Percentiles rank a stretch among this genome's conserved stretches.
Conservation (phyloP, 2,113 vertebrate species). For the Carollia perspicillata region DNA sequence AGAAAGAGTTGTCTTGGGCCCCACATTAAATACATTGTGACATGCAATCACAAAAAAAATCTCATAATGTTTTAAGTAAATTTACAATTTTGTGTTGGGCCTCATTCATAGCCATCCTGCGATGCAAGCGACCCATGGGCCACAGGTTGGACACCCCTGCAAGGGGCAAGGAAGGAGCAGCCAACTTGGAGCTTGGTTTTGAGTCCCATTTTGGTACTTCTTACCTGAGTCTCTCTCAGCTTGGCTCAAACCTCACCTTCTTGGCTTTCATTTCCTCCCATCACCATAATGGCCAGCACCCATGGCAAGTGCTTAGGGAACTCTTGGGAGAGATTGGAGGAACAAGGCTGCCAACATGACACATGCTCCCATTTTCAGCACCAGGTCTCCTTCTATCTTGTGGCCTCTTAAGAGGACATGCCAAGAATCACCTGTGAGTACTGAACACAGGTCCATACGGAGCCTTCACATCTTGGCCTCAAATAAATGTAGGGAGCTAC, state of each 20-base stretch:
- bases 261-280: background rate
- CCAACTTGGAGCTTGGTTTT: background rate
- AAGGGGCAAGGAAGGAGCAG: background rate
- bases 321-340: background rate
- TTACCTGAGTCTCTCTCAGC: background rate
- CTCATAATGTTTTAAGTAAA: no score
- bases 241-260: background rate
- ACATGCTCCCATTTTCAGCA: rapidly evolving
- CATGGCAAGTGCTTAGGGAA: rapidly evolving
- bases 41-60: no score
- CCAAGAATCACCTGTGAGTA: background rate
- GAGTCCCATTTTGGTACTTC: background rate
- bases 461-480: background rate
- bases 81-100: no score
- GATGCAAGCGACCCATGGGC: no score
- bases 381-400: background rate
- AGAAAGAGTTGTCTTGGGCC: no score
- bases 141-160: no score
- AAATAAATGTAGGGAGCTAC: background rate
- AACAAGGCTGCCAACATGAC: background rate
- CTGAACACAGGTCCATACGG: rapidly evolving
- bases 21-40: no score
- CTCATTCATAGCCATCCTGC: no score
- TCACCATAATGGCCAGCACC: rapidly evolving
- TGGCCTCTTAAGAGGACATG: no score